Base-by-base conservation (phyloP, 2,888 invertebrate species). In the Empis livida region DNA sequence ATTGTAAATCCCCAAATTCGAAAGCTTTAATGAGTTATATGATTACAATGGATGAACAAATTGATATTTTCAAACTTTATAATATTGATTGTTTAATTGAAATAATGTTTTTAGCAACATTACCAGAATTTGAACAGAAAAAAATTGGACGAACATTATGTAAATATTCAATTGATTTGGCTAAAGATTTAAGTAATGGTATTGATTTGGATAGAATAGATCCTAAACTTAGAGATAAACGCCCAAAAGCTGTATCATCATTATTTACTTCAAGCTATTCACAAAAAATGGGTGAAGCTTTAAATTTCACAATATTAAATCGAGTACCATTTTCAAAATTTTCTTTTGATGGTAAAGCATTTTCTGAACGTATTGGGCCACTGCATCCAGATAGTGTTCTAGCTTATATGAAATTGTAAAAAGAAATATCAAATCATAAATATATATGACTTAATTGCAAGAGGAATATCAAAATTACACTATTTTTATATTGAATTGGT, bases 81-180 rank as follows among this genome's bases (percentile, higher is more conserved):
- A 68, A 75, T 16, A 72, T 75, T 0, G 73, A 79, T 48, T 80
- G 80, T 59, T 69, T 79, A 3, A 58, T 82, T 39, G 84, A 84
- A 64, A 62, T 83, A 14, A 82, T 80, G 80, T 84, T 83, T 53
- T 56, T 84, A 20, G 77, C 71, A 1, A 80, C 80, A 0, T 56
- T 72, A 5, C 70, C 72, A 0, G 67, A 73, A 20, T 76, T 75
- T 51, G 70, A 75, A 47, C 57, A 65, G 1, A 68, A 68, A 13
- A 73, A 76, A 13, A 69, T 84, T 13, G 82, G 67, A 0, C 70
- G 61, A 10, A 58, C 73, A 13, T 57, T 84, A 11, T 68, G 72
- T 43, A 67, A 74, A 53, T 64, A 69, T 2, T 76, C 80, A 0
- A 63, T 80, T 42, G 72, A 77, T 41, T 54, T 82, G 2, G 75